phyloP scores from a whole-genome alignment of 2,113 vertebrate species.

The Lasiurus borealis region DNA sequence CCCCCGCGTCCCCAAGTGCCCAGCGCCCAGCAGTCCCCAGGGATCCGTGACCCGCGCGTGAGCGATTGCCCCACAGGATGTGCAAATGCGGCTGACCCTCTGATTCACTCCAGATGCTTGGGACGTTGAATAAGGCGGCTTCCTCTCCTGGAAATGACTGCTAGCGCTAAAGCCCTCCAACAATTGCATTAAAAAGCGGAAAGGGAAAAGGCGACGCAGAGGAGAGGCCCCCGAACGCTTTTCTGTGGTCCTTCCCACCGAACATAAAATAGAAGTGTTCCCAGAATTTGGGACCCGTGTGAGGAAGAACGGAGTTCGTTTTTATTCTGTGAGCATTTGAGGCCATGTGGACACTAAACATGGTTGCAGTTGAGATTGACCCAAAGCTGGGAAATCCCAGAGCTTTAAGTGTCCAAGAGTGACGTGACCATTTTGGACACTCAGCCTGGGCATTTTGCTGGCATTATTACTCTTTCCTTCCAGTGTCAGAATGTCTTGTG shows the following conservation, averaged over 20 bases:
- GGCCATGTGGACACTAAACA: neutral
- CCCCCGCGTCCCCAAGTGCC: neutral
- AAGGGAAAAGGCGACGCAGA: conserved; percentile 64
- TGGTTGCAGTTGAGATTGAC: neutral
- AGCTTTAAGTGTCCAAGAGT: neutral
- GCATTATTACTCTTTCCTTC: neutral
- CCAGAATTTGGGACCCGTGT: neutral
- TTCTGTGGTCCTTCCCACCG: neutral
- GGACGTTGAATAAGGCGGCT: conserved; percentile 55
- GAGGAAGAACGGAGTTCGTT: neutral
- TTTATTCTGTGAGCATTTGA: neutral
- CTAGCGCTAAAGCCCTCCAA: conserved; percentile 67
- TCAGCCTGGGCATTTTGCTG: neutral
- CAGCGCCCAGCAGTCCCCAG: neutral
- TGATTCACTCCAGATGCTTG: conserved; percentile 68
- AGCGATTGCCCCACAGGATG: conserved; percentile 76
- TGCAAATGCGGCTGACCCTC: conserved; percentile 59
- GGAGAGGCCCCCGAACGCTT: conserved; percentile 18
- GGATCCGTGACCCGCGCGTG: neutral
- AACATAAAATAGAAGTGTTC: neutral
- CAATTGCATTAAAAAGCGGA: conserved; percentile 64
- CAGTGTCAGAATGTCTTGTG: neutral
- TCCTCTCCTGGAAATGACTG: conserved; percentile 77
- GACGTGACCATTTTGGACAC: neutral
- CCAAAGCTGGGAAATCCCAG: neutral